Percentiles rank a stretch among this genome's conserved stretches.
Evolutionary conservation across 2,113 vertebrate genomes (phyloP).

Genomic region (Ciconia boyciana): DNA sequence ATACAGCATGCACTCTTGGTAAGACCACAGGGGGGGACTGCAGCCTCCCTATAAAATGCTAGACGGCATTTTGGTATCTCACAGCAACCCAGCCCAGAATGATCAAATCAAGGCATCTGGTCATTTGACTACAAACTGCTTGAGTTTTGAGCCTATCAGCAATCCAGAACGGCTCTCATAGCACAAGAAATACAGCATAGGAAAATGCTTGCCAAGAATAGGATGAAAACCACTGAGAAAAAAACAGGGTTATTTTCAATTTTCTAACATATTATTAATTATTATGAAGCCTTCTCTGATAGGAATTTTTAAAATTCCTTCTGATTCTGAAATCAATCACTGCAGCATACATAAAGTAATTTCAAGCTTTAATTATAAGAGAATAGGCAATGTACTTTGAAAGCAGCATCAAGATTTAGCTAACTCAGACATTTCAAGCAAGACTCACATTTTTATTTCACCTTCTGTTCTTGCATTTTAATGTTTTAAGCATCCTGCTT

Average conservation of each 20-base stretch:
- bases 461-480: conserved; percentile 14
- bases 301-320: background rate
- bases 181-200: background rate
- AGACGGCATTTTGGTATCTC: background rate
- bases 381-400: background rate
- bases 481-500: background rate
- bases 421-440: background rate
- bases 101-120: background rate
- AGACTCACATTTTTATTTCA: conserved; percentile 18
- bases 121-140: background rate
- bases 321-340: background rate
- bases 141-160: background rate
- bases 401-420: background rate
- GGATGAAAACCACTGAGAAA: background rate
- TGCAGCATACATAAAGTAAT: background rate
- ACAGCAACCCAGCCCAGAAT: background rate
- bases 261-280: background rate
- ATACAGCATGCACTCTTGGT: background rate
- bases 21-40: background rate
- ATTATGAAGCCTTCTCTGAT: background rate
- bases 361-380: conserved; percentile 31
- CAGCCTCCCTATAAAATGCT: background rate
- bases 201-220: conserved; percentile 12
- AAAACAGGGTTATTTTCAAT: background rate
- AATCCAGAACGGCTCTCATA: background rate